Evolutionary conservation across 2,888 invertebrate species (phyloP), one percentile per base, ranked within the genome.

Genomic region (Campopleginae sp.): DNA sequence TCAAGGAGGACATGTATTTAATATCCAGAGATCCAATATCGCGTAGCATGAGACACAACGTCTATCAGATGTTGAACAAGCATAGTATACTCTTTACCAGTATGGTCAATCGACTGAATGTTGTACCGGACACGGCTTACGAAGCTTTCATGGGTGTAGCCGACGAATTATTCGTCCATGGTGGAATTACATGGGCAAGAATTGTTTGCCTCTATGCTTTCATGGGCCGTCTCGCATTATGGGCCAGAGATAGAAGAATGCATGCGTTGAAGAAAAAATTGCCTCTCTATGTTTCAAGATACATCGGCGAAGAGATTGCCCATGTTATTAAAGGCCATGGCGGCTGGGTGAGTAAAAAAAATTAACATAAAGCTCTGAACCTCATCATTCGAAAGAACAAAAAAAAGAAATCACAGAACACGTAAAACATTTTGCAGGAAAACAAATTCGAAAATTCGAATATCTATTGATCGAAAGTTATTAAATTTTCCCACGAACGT

Each of bases 71-170:
- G 92, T 89, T 94, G 42, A 93, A 94, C 72, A 94, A 94, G 84
- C 94, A 94, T 89, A 93, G 93, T 75, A 94, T 94, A 80, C 88
- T 94, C 2, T 94, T 94, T 79, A 94, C 93, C 48, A 94, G 94
- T 83, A 94, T 94, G 94, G 93, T 94, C 8, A 93, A 93, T 82
- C 91, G 94, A 86, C 88, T 94, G 65, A 93, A 94, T 86, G 93
- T 94, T 19, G 92, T 92, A n/a, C 92, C 93, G 46, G 94, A 94
- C 63, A 93, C 93, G 0, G 93, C 93, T 1, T 93, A 93, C 80
- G 93, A 93, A 80, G 92, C 93, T 17, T 93, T 93, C 81, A 92
- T 90, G 87, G 92, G 92, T 14, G 94, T 94, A 38, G 94, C 94
- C n/a, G 94, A 94, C 85, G 94, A 94, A 88, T 87, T 94, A n/a